phyloP scores from a whole-genome alignment of 2,888 invertebrate species.

The Agrotis ipsilon region DNA sequence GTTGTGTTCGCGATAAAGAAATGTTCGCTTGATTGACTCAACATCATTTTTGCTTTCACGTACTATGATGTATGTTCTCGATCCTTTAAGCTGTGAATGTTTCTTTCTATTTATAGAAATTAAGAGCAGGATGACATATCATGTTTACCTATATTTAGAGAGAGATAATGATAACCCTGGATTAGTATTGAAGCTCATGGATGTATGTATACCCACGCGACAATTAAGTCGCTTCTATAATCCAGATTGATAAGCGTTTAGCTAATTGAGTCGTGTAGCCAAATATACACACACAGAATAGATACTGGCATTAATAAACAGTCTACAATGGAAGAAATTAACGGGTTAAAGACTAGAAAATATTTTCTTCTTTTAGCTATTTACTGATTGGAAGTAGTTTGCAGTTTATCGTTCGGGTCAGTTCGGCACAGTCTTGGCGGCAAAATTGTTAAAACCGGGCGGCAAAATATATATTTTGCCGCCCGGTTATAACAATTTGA shows the following conservation, averaged over 20 bases:
- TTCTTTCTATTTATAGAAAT: slow-evolving; percentile 17
- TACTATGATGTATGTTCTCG: slow-evolving; percentile 27
- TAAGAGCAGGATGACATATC: slow-evolving; percentile 9
- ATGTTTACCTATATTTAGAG: slow-evolving; percentile 2
- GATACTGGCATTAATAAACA: not conserved
- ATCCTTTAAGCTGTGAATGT: slow-evolving; percentile 12
- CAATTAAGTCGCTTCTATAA: slow-evolving; percentile 66
- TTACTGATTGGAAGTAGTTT: not conserved
- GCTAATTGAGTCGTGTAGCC: slow-evolving; percentile 77
- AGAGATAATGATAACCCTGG: slow-evolving; percentile 18
- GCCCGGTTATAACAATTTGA: not conserved
- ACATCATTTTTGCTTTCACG: slow-evolving; percentile 29
- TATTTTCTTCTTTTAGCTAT: not conserved
- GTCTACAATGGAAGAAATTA: not conserved
- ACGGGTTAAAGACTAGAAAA: not conserved
- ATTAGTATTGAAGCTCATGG: too few relatives aligned
- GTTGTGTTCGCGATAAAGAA: slow-evolving; percentile 33
- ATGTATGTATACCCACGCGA: slow-evolving; percentile 7
- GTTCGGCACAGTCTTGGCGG: not conserved
- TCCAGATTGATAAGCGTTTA: slow-evolving; percentile 72
- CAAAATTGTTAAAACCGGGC: not conserved
- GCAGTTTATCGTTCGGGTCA: too few relatives aligned
- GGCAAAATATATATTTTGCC: not conserved
- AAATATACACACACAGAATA: slow-evolving; percentile 41
- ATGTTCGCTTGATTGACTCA: slow-evolving; percentile 38